A percentile compares a stretch with the other conserved stretches of the same genome.
phyloP scores from a whole-genome alignment of 2,797 vertebrate species.

The Chloroceryle inda region DNA sequence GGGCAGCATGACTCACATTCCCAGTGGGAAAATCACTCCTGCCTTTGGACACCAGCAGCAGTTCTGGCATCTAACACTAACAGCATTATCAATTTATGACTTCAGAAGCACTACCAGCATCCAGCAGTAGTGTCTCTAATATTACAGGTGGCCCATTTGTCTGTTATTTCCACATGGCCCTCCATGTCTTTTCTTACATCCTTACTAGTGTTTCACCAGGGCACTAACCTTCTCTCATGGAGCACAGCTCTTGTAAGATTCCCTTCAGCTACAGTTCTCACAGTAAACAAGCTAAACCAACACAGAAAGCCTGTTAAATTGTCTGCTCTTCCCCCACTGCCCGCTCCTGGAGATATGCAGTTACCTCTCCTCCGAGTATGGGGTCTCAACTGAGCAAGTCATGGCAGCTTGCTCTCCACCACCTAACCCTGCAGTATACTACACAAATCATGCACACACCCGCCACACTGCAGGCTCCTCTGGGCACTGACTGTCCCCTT shows the following conservation, averaged over 20 bases:
- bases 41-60: slow-evolving; percentile 32
- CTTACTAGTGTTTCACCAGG: slow-evolving; percentile 23
- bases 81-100: slow-evolving; percentile 65
- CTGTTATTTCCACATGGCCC: neutral
- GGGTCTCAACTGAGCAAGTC: neutral
- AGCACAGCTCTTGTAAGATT: slow-evolving; percentile 5
- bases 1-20: slow-evolving; percentile 59
- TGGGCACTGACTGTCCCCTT: neutral
- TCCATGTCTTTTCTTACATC: neutral
- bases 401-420: neutral
- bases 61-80: slow-evolving; percentile 60
- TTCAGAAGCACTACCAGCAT: slow-evolving; percentile 50
- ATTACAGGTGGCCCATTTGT: slow-evolving; percentile 48
- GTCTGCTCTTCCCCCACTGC: neutral
- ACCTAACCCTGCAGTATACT: neutral
- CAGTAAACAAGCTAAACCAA: neutral
- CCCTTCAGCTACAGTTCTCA: neutral
- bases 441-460: neutral
- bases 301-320: neutral
- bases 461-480: neutral
- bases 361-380: neutral
- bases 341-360: fast-evolving
- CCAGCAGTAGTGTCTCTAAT: slow-evolving; percentile 14
- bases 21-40: slow-evolving; percentile 63
- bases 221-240: neutral